These are phyloP conservation scores for Hoplostethus atlanticus DNA, from an alignment of 2,797 vertebrate genomes.

Conservation along the genomic window DNA sequence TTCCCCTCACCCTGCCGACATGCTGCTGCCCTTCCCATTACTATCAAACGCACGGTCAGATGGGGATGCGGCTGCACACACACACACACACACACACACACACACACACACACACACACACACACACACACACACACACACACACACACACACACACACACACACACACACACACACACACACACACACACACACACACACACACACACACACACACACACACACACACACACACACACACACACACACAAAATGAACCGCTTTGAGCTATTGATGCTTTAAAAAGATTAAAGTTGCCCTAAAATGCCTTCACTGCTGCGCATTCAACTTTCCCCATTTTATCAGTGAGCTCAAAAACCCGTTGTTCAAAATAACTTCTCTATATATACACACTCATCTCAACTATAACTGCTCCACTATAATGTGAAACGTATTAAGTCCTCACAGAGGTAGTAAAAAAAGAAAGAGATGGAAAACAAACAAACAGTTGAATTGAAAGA, in stretches of 20 bases:
- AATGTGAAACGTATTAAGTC: no score
- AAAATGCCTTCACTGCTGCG: not conserved
- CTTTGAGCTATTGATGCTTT: slow-evolving; percentile 6
- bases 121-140: slow-evolving; percentile 29
- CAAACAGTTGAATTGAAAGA: not conserved
- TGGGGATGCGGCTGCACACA: not conserved
- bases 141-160: slow-evolving; percentile 26
- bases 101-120: slow-evolving; percentile 28
- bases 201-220: slow-evolving; percentile 31
- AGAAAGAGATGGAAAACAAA: not conserved
- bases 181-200: slow-evolving; percentile 27
- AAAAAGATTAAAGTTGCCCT: slow-evolving; percentile 4
- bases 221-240: slow-evolving; percentile 25
- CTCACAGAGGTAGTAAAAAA: not conserved
- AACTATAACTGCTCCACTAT: slow-evolving; percentile 6
- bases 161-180: slow-evolving; percentile 25
- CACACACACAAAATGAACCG: slow-evolving; percentile 18
- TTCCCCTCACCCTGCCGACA: slow-evolving; percentile 36
- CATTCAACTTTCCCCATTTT: not conserved
- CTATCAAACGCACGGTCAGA: slow-evolving; percentile 14
- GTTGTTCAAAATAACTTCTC: not conserved
- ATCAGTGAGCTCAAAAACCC: not conserved
- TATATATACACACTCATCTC: not conserved
- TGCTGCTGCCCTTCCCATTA: slow-evolving; percentile 44
- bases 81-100: slow-evolving; percentile 28